A percentile compares a stretch with the other conserved stretches of the same genome.
These are phyloP conservation scores for Panthera leo DNA, from an alignment of 2,113 vertebrate genomes.

Conservation along the genomic window DNA sequence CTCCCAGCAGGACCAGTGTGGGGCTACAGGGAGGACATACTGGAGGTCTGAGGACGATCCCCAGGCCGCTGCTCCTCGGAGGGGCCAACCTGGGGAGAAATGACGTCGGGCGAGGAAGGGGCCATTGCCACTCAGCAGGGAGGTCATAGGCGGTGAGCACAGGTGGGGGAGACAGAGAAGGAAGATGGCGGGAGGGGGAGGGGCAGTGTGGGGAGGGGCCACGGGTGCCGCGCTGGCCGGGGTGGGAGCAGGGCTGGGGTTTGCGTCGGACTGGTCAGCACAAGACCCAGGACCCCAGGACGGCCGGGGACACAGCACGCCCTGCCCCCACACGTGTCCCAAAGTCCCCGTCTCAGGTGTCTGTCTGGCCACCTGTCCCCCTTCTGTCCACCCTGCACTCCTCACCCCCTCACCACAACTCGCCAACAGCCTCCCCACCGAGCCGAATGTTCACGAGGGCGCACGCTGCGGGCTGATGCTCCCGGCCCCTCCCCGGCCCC, in stretches of 20 bases:
- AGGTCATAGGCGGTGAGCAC: neutral
- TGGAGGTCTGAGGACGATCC: no score
- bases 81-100: neutral
- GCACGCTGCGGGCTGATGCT: accelerated
- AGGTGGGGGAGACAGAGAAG: neutral
- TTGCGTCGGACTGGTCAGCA: accelerated
- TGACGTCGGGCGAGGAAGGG: accelerated
- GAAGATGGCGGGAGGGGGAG: accelerated
- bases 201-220: neutral
- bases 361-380: accelerated
- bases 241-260: accelerated
- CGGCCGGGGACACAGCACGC: accelerated
- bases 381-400: accelerated
- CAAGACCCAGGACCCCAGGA: neutral
- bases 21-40: neutral
- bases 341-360: neutral
- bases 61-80: no score
- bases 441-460: accelerated
- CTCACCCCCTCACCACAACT: accelerated
- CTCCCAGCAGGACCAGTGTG: neutral
- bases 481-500: accelerated
- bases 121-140: accelerated
- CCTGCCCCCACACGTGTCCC: neutral
- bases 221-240: accelerated
- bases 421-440: accelerated